Conservation (phyloP, 1,140 invertebrate genomes). For the Bombus vancouverensis region DNA sequence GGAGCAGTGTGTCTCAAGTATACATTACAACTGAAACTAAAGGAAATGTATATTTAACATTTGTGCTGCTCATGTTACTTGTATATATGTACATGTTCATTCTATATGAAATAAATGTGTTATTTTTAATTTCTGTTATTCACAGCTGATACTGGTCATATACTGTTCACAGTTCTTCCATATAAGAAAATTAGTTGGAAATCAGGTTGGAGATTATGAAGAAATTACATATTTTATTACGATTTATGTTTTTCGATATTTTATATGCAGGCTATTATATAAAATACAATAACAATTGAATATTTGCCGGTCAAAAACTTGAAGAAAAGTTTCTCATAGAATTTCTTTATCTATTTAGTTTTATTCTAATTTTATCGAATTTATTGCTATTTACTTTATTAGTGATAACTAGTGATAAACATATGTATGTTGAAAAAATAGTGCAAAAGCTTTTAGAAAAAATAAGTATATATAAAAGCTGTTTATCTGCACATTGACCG, state of each 20-base stretch:
- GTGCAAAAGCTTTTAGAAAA: neutral
- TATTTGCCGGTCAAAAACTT: conserved; percentile 54
- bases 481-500: conserved; percentile 43
- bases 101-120: conserved; percentile 45
- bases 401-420: neutral
- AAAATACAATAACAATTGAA: conserved; percentile 43
- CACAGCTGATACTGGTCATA: conserved; percentile 78
- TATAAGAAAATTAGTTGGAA: conserved; percentile 79
- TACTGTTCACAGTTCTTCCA: conserved; percentile 77
- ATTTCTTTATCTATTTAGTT: conserved; percentile 8
- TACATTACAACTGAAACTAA: conserved; percentile 51
- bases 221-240: conserved; percentile 65
- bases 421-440: neutral
- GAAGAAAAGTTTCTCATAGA: neutral
- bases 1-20: conserved; percentile 60
- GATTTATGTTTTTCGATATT: conserved; percentile 68
- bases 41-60: conserved; percentile 63
- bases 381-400: neutral
- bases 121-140: conserved; percentile 72
- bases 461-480: neutral
- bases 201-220: conserved; percentile 76
- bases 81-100: conserved; percentile 32
- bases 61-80: conserved; percentile 35
- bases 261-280: conserved; percentile 56
- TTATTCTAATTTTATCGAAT: conserved; percentile 9